A percentile compares a stretch with the other conserved stretches of the same genome.
phyloP scores from a whole-genome alignment of 2,113 vertebrate species.

The Potamarius usumacintae region DNA sequence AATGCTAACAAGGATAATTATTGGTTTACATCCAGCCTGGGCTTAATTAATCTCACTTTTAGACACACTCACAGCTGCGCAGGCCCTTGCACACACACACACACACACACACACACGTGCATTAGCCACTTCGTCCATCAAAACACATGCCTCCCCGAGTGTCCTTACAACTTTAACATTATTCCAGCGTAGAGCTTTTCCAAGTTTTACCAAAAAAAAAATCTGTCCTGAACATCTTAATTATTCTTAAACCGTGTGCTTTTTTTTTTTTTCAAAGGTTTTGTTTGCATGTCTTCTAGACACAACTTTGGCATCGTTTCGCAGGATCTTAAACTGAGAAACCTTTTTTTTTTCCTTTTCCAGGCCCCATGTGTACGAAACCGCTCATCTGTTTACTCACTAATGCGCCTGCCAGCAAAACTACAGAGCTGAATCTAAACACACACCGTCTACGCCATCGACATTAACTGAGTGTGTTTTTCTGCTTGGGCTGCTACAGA shows the following conservation, averaged over 20 bases:
- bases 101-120: neutral
- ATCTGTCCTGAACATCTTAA: neutral
- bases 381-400: conserved; percentile 56
- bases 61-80: conserved; percentile 31
- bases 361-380: conserved; percentile 30
- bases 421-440: conserved; percentile 66
- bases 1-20: conserved; percentile 35
- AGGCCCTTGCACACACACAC: conserved; percentile 8
- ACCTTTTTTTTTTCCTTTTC: conserved; percentile 1
- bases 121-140: conserved; percentile 48
- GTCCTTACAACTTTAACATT: neutral
- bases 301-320: conserved; percentile 2
- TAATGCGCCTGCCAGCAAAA: conserved; percentile 61
- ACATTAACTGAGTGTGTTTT: conserved; percentile 50
- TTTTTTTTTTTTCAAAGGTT: neutral
- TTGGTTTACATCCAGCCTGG: conserved; percentile 21
- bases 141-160: conserved; percentile 11
- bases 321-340: neutral
- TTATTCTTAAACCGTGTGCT: neutral
- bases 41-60: conserved; percentile 25
- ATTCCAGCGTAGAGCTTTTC: neutral
- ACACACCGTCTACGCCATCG: conserved; percentile 52
- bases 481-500: conserved; percentile 55
- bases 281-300: neutral
- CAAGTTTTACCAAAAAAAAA: neutral